Percentiles rank a stretch among this genome's conserved stretches.
Conservation (phyloP, 2,113 vertebrate species). For the Neodontobutis hainanensis region DNA sequence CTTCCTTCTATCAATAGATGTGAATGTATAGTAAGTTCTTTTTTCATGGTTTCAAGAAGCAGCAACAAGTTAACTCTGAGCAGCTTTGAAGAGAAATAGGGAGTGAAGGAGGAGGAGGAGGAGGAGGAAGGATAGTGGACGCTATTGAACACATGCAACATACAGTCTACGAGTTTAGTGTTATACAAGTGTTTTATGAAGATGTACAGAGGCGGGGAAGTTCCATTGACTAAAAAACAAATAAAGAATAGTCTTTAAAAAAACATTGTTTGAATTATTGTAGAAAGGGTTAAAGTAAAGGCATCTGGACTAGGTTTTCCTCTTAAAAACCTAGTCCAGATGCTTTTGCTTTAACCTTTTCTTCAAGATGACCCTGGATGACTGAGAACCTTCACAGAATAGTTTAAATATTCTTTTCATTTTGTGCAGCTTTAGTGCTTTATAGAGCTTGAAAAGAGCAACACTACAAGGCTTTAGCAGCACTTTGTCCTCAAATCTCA, state of each 20-base stretch:
- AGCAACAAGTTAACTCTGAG: neutral
- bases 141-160: conserved; percentile 44
- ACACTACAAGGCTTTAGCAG: neutral
- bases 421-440: neutral
- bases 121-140: conserved; percentile 33
- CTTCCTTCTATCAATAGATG: neutral
- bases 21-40: neutral
- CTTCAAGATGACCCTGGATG: no score
- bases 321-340: no score
- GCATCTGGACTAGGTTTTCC: no score
- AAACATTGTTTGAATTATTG: no score
- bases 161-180: conserved; percentile 27
- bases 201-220: conserved; percentile 27
- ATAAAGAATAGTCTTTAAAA: neutral
- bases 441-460: neutral
- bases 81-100: conserved; percentile 18
- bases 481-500: neutral
- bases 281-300: no score
- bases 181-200: conserved; percentile 52
- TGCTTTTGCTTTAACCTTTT: no score
- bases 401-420: neutral
- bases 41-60: conserved; percentile 9
- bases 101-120: conserved; percentile 7
- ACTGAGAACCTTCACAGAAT: no score
- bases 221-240: conserved; percentile 21